Base-by-base conservation (phyloP, 2,888 invertebrate species). In the Pollenia griseotomentosa region DNA sequence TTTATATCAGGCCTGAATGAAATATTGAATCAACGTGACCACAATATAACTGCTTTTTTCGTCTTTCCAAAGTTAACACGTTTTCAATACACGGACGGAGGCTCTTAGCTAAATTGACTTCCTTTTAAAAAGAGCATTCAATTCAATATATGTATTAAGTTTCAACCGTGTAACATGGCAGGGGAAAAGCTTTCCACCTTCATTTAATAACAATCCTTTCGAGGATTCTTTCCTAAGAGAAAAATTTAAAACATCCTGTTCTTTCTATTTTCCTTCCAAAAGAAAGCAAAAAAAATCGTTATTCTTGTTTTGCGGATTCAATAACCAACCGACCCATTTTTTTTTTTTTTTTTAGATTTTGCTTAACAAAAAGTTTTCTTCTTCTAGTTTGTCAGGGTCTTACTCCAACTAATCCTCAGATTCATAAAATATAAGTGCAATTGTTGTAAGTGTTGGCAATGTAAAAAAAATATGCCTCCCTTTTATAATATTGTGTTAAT, bases 401-500 rank as follows among this genome's bases (percentile, higher is more conserved):
- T 3, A 46, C 14, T 57, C 16, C n/a, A 33, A 33, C 7, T 53
- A 23, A n/a, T 46, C 70, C 57, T 59, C 2, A 11, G 51, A n/a
- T 82, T 16, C 5, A 61, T 77, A 46, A 59, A 70, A 59, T 33
- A 51, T 46, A 71, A 74, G 74, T 51, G 42, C 16, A 74, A 75
- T 75, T 75, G 59, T 68, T 82, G 73, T 57, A 73, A n/a, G 16
- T 40, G 59, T 68, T 53, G 57, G 48, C 23, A 57, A 48, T 16
- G 9, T 19, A 55, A 12, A 59, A 42, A 44, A 16, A 14, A 61
- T 57, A 57, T 81, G 75, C 71, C 65, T 55, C 51, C 81, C 66
- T 66, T 78, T 73, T 59, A 19, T 66, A 81, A 85, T 77, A 71
- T 83, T 80, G 83, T 88, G 83, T 88, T 88, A 85, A 88, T 88